Conservation (phyloP, 92 coral and sea anemone genomes). For the Phymanthus crucifer region DNA sequence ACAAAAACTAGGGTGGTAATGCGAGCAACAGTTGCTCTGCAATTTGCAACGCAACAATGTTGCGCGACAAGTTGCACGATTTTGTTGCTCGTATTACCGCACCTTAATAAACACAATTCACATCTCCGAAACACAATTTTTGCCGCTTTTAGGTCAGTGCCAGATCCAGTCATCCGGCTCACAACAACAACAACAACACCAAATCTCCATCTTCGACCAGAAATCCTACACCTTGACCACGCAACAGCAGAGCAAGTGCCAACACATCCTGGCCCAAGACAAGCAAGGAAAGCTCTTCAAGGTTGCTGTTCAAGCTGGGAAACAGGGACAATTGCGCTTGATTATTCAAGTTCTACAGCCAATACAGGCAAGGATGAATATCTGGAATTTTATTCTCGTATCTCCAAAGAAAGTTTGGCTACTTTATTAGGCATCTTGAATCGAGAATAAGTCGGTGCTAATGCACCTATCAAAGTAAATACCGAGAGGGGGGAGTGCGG, state of each 20-base stretch:
- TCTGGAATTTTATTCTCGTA: not conserved
- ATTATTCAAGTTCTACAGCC: conserved; percentile 18
- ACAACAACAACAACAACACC: conserved; percentile 8
- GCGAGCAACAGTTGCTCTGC: too few species aligned
- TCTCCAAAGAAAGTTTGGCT: too few species aligned
- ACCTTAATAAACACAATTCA: too few species aligned
- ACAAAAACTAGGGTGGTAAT: too few species aligned
- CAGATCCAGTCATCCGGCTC: not conserved
- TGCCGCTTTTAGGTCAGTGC: conserved; percentile 49
- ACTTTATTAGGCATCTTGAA: too few species aligned
- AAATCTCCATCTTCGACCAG: conserved; percentile 59
- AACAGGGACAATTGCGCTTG: conserved; percentile 21
- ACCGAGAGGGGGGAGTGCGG: too few species aligned
- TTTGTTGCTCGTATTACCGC: too few species aligned
- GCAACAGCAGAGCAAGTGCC: conserved; percentile 42
- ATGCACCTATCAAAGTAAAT: too few species aligned
- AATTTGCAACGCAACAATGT: too few species aligned
- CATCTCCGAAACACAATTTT: too few species aligned
- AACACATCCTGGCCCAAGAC: conserved; percentile 63
- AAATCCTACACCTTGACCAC: conserved; percentile 34
- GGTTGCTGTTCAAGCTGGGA: conserved; percentile 21
- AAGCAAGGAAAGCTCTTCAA: not conserved
- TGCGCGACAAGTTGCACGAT: too few species aligned
- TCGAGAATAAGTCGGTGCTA: too few species aligned
- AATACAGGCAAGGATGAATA: conserved; percentile 11